phyloP scores from a whole-genome alignment of 2,888 invertebrate genomes.

The Melipona beecheii region DNA sequence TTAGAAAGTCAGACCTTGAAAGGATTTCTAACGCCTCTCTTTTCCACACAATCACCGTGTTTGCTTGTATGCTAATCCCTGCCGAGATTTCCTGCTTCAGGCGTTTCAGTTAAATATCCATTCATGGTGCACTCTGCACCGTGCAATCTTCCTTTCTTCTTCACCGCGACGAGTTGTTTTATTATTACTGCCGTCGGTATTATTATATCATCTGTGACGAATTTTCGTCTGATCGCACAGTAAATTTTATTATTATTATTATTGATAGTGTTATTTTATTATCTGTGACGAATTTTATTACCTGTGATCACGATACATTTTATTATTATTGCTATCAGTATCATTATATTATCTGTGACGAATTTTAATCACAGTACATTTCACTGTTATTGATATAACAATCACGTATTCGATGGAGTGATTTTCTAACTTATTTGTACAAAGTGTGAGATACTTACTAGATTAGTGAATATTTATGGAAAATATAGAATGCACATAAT shows the following conservation, averaged over 20 bases:
- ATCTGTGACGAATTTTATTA: neutral
- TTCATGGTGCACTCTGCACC: neutral
- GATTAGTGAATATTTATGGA: too few relatives aligned
- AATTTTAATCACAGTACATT: neutral
- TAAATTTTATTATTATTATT: neutral
- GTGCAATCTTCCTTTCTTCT: neutral
- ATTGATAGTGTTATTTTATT: too few relatives aligned
- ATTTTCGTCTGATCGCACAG: too few relatives aligned
- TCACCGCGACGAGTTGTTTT: neutral
- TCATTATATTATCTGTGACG: neutral
- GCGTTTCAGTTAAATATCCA: neutral
- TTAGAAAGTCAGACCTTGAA: constrained; percentile 67
- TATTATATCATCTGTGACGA: neutral
- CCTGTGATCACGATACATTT: neutral
- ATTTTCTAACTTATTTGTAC: neutral
- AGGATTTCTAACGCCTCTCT: constrained; percentile 55
- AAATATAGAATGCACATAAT: too few relatives aligned
- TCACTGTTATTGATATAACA: neutral
- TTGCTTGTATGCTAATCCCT: constrained; percentile 55
- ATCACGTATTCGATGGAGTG: too few relatives aligned
- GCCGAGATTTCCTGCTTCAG: constrained; percentile 19
- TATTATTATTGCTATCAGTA: neutral
- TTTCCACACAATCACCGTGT: constrained; percentile 32
- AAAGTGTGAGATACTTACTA: neutral
- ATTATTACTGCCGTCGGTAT: neutral